These are phyloP conservation scores for Adelges cooleyi DNA, from an alignment of 1,140 invertebrate genomes.

Conservation along the genomic window DNA sequence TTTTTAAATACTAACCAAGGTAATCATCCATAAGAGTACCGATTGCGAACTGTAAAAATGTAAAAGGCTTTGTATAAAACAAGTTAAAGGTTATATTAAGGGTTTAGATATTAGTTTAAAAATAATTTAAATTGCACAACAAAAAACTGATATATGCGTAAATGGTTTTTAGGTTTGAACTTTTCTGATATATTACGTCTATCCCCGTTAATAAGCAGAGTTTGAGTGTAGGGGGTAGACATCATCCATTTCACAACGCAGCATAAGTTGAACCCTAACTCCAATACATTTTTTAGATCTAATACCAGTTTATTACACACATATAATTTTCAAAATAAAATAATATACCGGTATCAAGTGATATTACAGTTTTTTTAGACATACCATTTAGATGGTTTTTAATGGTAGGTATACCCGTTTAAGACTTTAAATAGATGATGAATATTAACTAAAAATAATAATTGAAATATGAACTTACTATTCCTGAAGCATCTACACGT, in stretches of 20 bases:
- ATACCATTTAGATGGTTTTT: conserved; percentile 29
- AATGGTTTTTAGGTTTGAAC: neutral
- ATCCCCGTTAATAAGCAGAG: neutral
- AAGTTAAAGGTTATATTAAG: conserved; percentile 13
- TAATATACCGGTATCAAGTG: neutral
- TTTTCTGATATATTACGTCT: neutral
- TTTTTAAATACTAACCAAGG: conserved; percentile 47
- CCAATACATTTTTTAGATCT: too few species aligned
- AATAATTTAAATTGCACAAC: neutral
- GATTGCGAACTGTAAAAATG: conserved; percentile 83
- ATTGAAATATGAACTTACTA: conserved; percentile 50
- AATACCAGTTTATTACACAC: too few species aligned
- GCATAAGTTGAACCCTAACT: too few species aligned
- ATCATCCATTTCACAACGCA: too few species aligned
- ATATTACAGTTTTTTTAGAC: conserved; percentile 17
- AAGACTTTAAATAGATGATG: neutral
- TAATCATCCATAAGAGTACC: conserved; percentile 98
- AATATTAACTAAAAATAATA: neutral
- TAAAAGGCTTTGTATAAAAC: conserved; percentile 32
- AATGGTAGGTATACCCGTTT: conserved; percentile 7
- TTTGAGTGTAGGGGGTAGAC: neutral
- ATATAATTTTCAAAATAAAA: neutral
- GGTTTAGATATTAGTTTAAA: conserved; percentile 24
- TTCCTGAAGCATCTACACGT: conserved; percentile 86
- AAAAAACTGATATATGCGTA: too few species aligned